Conservation (phyloP, 2,113 vertebrate species). For the Baryphthengus martii region DNA sequence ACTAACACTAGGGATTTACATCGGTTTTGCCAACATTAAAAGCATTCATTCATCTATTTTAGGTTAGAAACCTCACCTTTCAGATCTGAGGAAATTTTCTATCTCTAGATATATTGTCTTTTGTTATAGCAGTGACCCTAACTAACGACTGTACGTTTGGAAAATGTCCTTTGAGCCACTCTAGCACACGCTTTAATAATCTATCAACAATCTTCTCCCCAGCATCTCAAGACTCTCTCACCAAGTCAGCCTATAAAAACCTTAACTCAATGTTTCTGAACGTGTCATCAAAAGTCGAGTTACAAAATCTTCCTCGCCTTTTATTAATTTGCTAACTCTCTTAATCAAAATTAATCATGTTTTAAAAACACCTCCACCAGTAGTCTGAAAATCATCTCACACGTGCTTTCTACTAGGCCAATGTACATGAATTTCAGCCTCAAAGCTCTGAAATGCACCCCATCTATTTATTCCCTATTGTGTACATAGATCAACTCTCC, state of each 20-base stretch:
- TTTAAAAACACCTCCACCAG: not conserved
- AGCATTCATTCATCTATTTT: not conserved
- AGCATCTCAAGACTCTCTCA: not conserved
- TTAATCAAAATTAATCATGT: not conserved
- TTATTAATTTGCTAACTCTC: not conserved
- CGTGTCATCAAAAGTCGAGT: accelerated
- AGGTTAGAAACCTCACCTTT: not conserved
- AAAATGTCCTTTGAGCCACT: not conserved
- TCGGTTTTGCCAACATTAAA: not conserved
- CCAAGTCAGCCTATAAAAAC: not conserved
- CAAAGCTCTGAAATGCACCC: not conserved
- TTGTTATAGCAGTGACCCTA: not conserved
- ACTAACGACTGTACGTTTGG: not conserved
- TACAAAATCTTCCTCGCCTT: not conserved
- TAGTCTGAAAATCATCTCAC: not conserved
- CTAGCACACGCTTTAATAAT: accelerated
- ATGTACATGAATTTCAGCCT: accelerated
- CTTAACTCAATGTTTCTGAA: not conserved
- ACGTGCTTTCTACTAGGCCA: not conserved
- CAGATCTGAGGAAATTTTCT: not conserved
- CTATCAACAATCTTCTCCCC: not conserved
- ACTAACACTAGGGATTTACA: not conserved
- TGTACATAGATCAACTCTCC: not conserved
- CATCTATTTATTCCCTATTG: not conserved
- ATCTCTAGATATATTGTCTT: not conserved